Conservation (phyloP, 2,888 invertebrate species). For the Drosophila sordidula region DNA sequence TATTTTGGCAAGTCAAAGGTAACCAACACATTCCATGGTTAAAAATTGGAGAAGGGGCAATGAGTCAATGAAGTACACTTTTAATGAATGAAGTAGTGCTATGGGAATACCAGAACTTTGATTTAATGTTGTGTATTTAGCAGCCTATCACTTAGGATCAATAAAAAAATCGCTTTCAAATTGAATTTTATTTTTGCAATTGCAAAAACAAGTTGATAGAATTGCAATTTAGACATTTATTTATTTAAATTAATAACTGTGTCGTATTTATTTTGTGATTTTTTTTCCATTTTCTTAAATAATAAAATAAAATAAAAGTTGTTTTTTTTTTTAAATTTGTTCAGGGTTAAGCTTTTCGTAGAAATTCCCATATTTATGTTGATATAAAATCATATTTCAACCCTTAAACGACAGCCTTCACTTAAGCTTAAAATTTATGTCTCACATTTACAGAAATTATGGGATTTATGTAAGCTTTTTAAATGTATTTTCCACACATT, state of each 20-base stretch:
- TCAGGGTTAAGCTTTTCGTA: no score
- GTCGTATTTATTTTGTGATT: no score
- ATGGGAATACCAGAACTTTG: neutral
- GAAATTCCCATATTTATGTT: neutral
- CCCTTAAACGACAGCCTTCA: neutral
- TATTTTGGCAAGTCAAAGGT: slow-evolving; percentile 21
- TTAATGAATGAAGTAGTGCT: slow-evolving; percentile 5
- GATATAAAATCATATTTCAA: neutral
- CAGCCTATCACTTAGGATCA: no score
- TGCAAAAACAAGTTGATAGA: no score
- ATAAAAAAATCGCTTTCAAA: no score
- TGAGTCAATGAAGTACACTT: slow-evolving; percentile 19
- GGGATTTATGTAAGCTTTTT: slow-evolving; percentile 1
- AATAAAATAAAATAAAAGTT: no score
- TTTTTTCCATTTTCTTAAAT: no score
- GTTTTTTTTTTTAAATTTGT: no score
- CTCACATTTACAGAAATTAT: neutral
- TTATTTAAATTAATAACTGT: no score
- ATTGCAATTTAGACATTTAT: no score
- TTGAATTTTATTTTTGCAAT: no score
- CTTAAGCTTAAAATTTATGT: neutral
- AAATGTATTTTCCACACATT: slow-evolving; percentile 17
- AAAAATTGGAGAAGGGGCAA: neutral
- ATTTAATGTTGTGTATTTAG: neutral
- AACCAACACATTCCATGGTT: slow-evolving; percentile 16